Percentiles rank a stretch among this genome's conserved stretches.
Evolutionary conservation across 2,113 vertebrate genomes (phyloP).

Genomic region (Poecilia latipinna): DNA sequence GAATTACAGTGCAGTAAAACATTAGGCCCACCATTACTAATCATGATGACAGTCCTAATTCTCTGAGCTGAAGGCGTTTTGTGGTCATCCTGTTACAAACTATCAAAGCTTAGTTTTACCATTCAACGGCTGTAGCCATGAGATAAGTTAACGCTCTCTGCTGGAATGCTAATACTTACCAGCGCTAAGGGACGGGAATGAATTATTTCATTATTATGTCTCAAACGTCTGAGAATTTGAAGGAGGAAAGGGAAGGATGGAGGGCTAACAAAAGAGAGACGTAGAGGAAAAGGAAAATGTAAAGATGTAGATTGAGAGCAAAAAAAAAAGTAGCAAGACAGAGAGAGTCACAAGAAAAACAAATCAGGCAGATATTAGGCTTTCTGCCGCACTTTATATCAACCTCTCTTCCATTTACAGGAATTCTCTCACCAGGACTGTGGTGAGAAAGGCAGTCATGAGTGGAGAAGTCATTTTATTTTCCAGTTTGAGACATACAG

Average conservation of each 20-base stretch:
- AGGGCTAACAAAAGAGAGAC: constrained; percentile 30
- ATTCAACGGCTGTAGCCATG: constrained; percentile 64
- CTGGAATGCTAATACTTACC: constrained; percentile 69
- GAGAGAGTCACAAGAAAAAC: constrained; percentile 25
- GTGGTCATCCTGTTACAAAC: constrained; percentile 74
- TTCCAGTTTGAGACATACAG: constrained; percentile 13
- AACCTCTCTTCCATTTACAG: constrained; percentile 36
- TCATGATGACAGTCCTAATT: constrained; percentile 66
- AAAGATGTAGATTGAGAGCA: constrained; percentile 32
- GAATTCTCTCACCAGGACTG: constrained; percentile 26
- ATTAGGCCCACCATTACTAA: constrained; percentile 66
- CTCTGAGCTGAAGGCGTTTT: constrained; percentile 67
- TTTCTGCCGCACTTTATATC: constrained; percentile 20
- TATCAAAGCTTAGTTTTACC: constrained; percentile 76
- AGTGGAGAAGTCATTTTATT: constrained; percentile 31
- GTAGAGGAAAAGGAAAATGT: constrained; percentile 26
- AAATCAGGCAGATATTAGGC: constrained; percentile 24
- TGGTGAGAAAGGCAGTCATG: constrained; percentile 9
- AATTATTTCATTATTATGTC: constrained; percentile 75
- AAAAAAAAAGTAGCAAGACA: constrained; percentile 9
- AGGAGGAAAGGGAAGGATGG: constrained; percentile 18
- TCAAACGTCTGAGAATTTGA: constrained; percentile 56
- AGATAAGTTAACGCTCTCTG: constrained; percentile 78
- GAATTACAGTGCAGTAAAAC: constrained; percentile 63
- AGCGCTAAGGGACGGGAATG: constrained; percentile 59